Evolutionary conservation across 2,113 vertebrate species (phyloP).

Genomic region (Perca flavescens): DNA sequence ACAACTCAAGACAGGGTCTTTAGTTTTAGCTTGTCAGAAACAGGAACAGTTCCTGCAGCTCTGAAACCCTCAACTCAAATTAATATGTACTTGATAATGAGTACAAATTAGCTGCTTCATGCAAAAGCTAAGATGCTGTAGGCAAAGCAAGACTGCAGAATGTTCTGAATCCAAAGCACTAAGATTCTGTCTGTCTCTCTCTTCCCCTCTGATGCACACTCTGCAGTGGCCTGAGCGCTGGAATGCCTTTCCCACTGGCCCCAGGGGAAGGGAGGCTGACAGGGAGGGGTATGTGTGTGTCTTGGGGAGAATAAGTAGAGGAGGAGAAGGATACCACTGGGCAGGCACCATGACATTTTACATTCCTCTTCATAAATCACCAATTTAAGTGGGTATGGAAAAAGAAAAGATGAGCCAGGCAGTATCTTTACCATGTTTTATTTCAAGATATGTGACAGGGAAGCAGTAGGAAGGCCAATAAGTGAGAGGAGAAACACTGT

Average conservation of each 20-base stretch:
- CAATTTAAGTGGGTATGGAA: conserved; percentile 71
- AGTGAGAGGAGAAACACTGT: conserved; percentile 24
- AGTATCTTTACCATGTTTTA: conserved; percentile 57
- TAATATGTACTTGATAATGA: conserved; percentile 47
- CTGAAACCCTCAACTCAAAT: conserved; percentile 46
- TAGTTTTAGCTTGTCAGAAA: conserved; percentile 44
- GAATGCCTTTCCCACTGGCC: conserved; percentile 76
- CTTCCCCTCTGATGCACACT: conserved; percentile 51
- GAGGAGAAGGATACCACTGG: conserved; percentile 15
- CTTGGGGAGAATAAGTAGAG: conserved; percentile 26
- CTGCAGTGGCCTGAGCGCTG: conserved; percentile 69
- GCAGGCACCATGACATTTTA: conserved; percentile 75
- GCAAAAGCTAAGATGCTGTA: conserved; percentile 44
- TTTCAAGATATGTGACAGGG: conserved; percentile 48
- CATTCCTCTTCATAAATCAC: conserved; percentile 78
- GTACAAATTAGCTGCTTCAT: conserved; percentile 67
- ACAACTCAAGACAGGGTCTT: conserved; percentile 35
- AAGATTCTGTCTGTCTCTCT: not conserved
- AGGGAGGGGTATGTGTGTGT: conserved; percentile 62
- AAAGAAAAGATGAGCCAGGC: conserved; percentile 47
- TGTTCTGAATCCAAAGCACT: conserved; percentile 42
- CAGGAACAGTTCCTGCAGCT: conserved; percentile 36
- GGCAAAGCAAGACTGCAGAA: conserved; percentile 36
- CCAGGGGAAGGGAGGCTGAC: conserved; percentile 70
- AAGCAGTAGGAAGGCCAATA: conserved; percentile 31